phyloP scores from a whole-genome alignment of 2,888 invertebrate genomes.

The Nesidiocoris tenuis region DNA sequence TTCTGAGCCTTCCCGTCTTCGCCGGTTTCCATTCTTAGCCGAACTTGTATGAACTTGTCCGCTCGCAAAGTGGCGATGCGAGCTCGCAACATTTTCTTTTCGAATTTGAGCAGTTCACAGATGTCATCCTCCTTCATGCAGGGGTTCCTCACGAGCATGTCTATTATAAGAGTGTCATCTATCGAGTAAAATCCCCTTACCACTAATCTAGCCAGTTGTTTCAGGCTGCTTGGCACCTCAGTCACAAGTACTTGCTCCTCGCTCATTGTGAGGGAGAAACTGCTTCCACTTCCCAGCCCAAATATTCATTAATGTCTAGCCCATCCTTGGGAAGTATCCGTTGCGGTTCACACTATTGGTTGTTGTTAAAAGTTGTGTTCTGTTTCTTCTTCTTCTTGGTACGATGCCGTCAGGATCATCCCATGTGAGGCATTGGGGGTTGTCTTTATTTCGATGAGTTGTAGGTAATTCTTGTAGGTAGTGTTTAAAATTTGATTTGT shows the following conservation, averaged over 20 bases:
- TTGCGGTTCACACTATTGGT: too few species aligned
- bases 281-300: too few species aligned
- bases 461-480: too few species aligned
- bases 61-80: slow-evolving; percentile 81
- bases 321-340: too few species aligned
- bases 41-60: slow-evolving; percentile 90
- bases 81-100: slow-evolving; percentile 87
- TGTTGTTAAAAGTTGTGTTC: too few species aligned
- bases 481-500: too few species aligned
- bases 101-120: slow-evolving; percentile 88
- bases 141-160: slow-evolving; percentile 92
- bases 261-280: slow-evolving; percentile 44
- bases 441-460: too few species aligned
- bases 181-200: slow-evolving; percentile 90
- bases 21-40: slow-evolving; percentile 92
- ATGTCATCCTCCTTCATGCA: slow-evolving; percentile 93
- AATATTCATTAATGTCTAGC: too few species aligned
- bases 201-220: slow-evolving; percentile 86
- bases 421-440: too few species aligned
- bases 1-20: slow-evolving; percentile 91
- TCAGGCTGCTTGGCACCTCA: slow-evolving; percentile 90
- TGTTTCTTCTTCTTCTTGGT: too few species aligned
- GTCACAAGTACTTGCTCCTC: slow-evolving; percentile 76
- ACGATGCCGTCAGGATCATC: too few species aligned
- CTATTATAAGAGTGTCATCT: slow-evolving; percentile 91